Evolutionary conservation across 2,113 vertebrate species (phyloP), one percentile per base, ranked within the genome.

Genomic region (Setophaga petechia): DNA sequence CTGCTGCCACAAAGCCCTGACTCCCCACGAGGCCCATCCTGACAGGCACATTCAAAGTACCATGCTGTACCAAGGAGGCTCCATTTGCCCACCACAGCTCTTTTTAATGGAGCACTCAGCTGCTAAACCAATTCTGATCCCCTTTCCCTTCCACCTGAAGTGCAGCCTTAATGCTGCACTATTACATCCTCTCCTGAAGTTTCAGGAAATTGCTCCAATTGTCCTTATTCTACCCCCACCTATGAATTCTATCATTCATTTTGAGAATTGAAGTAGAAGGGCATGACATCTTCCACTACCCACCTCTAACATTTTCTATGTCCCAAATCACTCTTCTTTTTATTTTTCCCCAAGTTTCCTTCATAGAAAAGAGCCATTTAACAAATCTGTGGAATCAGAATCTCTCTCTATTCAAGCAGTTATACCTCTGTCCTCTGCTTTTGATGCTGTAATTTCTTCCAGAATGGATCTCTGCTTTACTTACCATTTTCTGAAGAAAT

Each of bases 401-500:
- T 61, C 47, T 51, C 44, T 90, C 78, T 84, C 71, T 73, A 12
- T 83, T 75, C 49, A 49, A 33, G 46, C 16, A 63, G 13, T 59
- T 73, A 72, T 2, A 44, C 84, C 84, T 74, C n/a, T 82, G 35
- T 51, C 62, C 71, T 73, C 43, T 62, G n/a, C 30, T 49, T 84
- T 37, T 12, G 22, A 20, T 15, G 24, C 14, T 82, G 1, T 30
- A 7, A 41, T 71, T 77, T 72, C 47, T 90, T 82, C 72, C 41
- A 72, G 76, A 79, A 82, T 85, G 72, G 65, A 69, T 46, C 11
- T 49, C 28, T 35, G 33, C 35, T 86, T 84, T 58, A 69, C n/a
- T 89, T 92, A 28, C 8, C 37, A 63, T 89, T 93, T 93, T 43
- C 81, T 86, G 62, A 93, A 73, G 54, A 61, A 87, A 88, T 72